Conservation (phyloP, 2,797 vertebrate genomes). For the Acanthiza pusilla region DNA sequence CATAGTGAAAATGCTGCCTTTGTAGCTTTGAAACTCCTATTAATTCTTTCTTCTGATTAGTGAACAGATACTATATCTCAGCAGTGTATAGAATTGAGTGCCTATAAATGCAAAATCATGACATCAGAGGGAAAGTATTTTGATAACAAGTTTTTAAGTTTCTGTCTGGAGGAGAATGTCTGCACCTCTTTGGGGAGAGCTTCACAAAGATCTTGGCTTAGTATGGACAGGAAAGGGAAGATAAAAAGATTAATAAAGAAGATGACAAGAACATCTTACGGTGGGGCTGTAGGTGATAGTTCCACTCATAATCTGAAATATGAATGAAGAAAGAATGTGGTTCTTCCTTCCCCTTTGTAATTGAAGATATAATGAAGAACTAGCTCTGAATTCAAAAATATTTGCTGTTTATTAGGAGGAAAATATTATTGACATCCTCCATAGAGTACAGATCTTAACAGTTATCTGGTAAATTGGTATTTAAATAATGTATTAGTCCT, state of each 20-base stretch:
- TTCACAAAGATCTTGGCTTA: not conserved
- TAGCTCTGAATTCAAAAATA: not conserved
- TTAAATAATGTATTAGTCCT: not conserved
- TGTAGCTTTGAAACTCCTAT: not conserved
- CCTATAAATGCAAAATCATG: not conserved
- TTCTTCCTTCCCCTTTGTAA: not conserved
- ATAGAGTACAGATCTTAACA: not conserved
- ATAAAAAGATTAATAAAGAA: not conserved
- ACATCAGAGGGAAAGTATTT: not conserved
- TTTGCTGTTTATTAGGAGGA: not conserved
- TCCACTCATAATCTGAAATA: not conserved
- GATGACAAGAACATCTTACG: not conserved
- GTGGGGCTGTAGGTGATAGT: not conserved
- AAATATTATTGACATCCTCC: not conserved
- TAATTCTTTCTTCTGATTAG: not conserved
- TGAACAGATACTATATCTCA: not conserved
- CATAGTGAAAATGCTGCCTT: constrained; percentile 12
- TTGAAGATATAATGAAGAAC: not conserved
- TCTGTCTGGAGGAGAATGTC: not conserved
- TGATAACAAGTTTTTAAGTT: not conserved
- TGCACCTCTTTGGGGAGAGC: not conserved
- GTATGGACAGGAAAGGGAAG: not conserved
- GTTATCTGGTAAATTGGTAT: not conserved
- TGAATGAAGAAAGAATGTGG: not conserved
- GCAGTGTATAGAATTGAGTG: not conserved